Percentiles rank a stretch among this genome's conserved stretches.
Evolutionary conservation across 2,113 vertebrate species (phyloP).

Genomic region (Callipepla squamata): DNA sequence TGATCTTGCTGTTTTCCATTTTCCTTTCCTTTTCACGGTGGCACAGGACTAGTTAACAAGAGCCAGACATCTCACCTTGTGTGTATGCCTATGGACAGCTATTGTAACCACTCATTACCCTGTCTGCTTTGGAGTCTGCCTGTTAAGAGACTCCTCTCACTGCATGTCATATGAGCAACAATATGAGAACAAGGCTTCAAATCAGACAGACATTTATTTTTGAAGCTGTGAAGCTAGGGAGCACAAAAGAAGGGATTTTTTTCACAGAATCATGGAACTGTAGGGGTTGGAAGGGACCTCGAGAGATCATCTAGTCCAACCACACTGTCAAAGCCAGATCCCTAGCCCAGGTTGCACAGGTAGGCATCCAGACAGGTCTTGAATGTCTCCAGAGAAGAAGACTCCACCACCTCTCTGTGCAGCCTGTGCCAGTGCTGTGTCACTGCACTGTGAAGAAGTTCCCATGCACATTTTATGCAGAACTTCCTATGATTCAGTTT

Average conservation of each 20-base stretch:
- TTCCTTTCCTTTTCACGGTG: neutral
- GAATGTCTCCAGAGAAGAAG: too few species aligned
- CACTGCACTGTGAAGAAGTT: too few species aligned
- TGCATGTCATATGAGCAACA: fast-evolving
- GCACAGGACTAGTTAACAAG: neutral
- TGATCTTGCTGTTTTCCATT: neutral
- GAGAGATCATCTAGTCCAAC: too few species aligned
- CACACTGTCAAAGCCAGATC: too few species aligned
- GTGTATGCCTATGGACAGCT: neutral
- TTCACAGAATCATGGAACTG: too few species aligned
- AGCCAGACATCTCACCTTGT: neutral
- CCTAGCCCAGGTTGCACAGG: too few species aligned
- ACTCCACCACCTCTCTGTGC: too few species aligned
- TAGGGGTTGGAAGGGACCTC: too few species aligned
- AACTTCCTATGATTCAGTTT: too few species aligned
- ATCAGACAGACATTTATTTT: neutral
- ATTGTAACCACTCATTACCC: neutral
- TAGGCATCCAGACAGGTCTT: too few species aligned
- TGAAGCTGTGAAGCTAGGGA: neutral
- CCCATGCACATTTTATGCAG: too few species aligned
- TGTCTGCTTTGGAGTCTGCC: neutral
- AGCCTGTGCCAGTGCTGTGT: too few species aligned
- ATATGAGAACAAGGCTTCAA: neutral
- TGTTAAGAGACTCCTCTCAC: neutral
- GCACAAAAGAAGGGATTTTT: neutral